These are phyloP conservation scores for Cataglyphis albicans DNA, from an alignment of 2,888 invertebrate species.

Conservation along the genomic window DNA sequence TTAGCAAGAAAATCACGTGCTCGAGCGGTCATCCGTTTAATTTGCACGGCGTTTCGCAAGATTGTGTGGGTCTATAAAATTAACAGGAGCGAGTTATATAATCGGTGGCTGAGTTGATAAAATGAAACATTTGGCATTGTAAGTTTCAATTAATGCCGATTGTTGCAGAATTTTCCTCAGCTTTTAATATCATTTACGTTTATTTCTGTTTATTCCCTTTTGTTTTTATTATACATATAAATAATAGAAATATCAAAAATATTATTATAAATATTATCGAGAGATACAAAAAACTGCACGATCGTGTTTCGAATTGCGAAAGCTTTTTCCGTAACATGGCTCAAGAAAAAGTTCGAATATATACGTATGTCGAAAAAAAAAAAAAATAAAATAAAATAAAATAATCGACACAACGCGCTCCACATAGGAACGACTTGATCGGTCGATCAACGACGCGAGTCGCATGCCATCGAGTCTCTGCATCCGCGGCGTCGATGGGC, in stretches of 20 bases:
- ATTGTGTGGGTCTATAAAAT: background rate
- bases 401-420: slow-evolving; percentile 27
- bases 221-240: too few relatives aligned
- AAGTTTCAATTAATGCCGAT: background rate
- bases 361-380: background rate
- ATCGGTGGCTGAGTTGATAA: background rate
- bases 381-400: background rate
- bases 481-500: slow-evolving; percentile 37
- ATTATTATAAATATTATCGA: too few relatives aligned
- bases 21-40: background rate
- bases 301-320: background rate
- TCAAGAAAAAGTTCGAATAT: background rate
- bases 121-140: background rate
- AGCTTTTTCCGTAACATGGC: background rate
- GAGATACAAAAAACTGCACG: background rate
- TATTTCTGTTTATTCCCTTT: too few relatives aligned
- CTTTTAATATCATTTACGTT: background rate
- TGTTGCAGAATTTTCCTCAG: background rate
- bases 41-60: background rate
- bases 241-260: background rate
- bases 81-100: background rate
- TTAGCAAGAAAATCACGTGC: slow-evolving; percentile 10
- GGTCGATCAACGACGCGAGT: slow-evolving; percentile 29
- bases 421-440: slow-evolving; percentile 54
- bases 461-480: slow-evolving; percentile 29